Evolutionary conservation across 2,797 vertebrate genomes (phyloP).

Genomic region (Nasua narica): DNA sequence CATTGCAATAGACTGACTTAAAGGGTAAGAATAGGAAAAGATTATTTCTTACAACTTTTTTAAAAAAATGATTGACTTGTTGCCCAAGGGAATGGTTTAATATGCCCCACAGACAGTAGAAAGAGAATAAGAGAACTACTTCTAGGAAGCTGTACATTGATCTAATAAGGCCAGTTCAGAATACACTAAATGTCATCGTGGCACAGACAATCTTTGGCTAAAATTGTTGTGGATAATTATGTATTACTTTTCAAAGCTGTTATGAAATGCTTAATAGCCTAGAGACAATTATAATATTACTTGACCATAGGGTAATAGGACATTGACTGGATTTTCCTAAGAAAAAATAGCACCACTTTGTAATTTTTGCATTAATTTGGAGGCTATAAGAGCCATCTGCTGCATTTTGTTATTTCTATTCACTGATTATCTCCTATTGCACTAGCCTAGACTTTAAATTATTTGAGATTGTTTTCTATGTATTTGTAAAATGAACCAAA

Average conservation of each 20-base stretch:
- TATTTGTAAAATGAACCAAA: conserved; percentile 1
- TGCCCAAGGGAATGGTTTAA: not conserved
- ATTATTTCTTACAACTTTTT: not conserved
- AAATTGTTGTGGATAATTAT: conserved; percentile 53
- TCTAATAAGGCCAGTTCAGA: conserved; percentile 49
- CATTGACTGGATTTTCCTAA: conserved; percentile 60
- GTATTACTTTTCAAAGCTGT: conserved; percentile 65
- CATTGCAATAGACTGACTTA: not conserved
- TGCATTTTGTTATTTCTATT: not conserved
- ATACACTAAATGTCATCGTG: conserved; percentile 61
- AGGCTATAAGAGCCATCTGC: not conserved
- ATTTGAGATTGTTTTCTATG: not conserved
- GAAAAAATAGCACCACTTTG: conserved; percentile 54
- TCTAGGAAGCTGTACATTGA: conserved; percentile 58
- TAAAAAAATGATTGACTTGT: not conserved
- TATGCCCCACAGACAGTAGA: conserved; percentile 8
- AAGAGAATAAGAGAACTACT: conserved; percentile 40
- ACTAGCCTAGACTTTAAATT: not conserved
- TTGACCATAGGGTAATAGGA: conserved; percentile 46
- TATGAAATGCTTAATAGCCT: conserved; percentile 65
- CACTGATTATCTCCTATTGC: not conserved
- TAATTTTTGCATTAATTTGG: conserved; percentile 47
- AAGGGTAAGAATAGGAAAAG: not conserved
- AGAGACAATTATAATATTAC: conserved; percentile 64
- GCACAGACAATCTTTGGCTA: conserved; percentile 63